Evolutionary conservation across 2,797 vertebrate genomes (phyloP).

Genomic region (Gadopsis marmoratus): DNA sequence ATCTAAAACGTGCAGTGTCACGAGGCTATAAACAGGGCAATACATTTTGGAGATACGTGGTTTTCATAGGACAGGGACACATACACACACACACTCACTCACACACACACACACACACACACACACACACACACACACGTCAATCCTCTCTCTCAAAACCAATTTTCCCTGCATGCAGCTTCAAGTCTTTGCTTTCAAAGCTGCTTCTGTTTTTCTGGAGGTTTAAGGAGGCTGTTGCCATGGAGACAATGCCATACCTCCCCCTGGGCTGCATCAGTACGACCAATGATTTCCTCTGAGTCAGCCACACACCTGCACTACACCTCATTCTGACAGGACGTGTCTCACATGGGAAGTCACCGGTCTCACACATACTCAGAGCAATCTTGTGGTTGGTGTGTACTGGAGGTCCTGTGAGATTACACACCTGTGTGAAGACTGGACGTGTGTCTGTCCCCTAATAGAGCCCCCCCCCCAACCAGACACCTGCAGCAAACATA

Average conservation of each 20-base stretch:
- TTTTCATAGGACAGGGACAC: conserved; percentile 7
- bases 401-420: conserved; percentile 68
- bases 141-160: conserved; percentile 16
- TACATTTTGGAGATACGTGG: background rate
- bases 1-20: background rate
- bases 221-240: conserved; percentile 60
- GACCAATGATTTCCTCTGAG: conserved; percentile 72
- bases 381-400: conserved; percentile 46
- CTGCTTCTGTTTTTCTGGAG: conserved; percentile 39
- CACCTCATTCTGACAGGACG: conserved; percentile 60
- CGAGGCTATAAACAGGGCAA: background rate
- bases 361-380: conserved; percentile 57
- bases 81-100: background rate
- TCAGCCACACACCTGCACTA: conserved; percentile 61
- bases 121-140: background rate
- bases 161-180: conserved; percentile 12
- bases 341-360: conserved; percentile 59
- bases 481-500: conserved; percentile 72
- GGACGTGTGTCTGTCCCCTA: conserved; percentile 34
- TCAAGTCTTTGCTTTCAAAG: conserved; percentile 9
- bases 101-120: background rate
- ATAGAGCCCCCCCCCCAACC: conserved; percentile 1
- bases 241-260: conserved; percentile 49
- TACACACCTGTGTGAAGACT: conserved; percentile 73
- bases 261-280: conserved; percentile 31